These are phyloP conservation scores for Nerophis ophidion DNA, from an alignment of 2,113 vertebrate species.

Conservation along the genomic window DNA sequence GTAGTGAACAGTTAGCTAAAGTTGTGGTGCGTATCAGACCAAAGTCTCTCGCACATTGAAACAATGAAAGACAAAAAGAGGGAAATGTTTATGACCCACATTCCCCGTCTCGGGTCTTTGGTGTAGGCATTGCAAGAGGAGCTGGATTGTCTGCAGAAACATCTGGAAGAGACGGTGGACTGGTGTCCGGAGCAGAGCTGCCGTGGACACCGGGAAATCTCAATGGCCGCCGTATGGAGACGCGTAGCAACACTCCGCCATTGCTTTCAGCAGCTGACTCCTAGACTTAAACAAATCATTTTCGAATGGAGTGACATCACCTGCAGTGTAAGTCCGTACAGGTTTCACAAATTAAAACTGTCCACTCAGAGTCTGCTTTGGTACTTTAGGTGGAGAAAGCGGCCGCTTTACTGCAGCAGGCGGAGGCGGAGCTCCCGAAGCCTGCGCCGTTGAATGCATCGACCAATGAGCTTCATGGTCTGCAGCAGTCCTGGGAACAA, in stretches of 20 bases:
- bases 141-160: slow-evolving; percentile 26
- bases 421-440: slow-evolving; percentile 81
- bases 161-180: slow-evolving; percentile 53
- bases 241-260: slow-evolving; percentile 65
- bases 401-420: slow-evolving; percentile 74
- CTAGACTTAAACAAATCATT: slow-evolving; percentile 67
- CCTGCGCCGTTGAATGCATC: slow-evolving; percentile 53
- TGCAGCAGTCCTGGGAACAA: slow-evolving; percentile 65
- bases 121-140: slow-evolving; percentile 60
- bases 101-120: neutral
- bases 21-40: slow-evolving; percentile 55
- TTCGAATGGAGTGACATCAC: slow-evolving; percentile 80
- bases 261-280: slow-evolving; percentile 59
- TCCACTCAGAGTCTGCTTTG: neutral
- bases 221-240: slow-evolving; percentile 62
- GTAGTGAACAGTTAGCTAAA: slow-evolving; percentile 66
- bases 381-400: slow-evolving; percentile 79
- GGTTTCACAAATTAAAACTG: neutral
- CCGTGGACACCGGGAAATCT: slow-evolving; percentile 40
- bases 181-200: slow-evolving; percentile 66
- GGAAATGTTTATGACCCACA: neutral
- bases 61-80: neutral
- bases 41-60: neutral
- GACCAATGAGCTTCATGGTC: slow-evolving; percentile 75
- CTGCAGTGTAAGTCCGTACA: slow-evolving; percentile 72